Percentiles rank a stretch among this genome's conserved stretches.
phyloP scores from a whole-genome alignment of 2,113 vertebrate genomes.

The Oostethus manadensis region DNA sequence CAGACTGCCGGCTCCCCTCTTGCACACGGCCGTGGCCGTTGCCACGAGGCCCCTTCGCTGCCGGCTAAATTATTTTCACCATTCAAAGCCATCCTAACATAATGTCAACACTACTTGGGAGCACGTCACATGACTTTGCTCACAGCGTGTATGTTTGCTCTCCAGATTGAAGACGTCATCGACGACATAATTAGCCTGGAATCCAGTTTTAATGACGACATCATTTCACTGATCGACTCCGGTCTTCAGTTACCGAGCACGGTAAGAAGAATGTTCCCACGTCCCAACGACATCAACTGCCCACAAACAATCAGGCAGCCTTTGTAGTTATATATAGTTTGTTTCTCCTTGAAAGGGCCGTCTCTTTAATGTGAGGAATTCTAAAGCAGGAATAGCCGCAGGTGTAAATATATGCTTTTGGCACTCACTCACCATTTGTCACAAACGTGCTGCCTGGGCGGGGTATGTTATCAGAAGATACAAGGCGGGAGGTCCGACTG shows the following conservation, averaged over 20 bases:
- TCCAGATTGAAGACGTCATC: slow-evolving; percentile 86
- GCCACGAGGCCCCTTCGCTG: slow-evolving; percentile 8
- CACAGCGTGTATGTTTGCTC: slow-evolving; percentile 13
- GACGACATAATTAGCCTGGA: slow-evolving; percentile 91
- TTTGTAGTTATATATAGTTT: neutral
- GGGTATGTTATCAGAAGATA: slow-evolving; percentile 26
- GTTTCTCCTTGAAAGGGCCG: slow-evolving; percentile 15
- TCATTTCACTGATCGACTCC: slow-evolving; percentile 80
- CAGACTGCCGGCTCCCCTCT: slow-evolving; percentile 21
- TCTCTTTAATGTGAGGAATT: slow-evolving; percentile 48
- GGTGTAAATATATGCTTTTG: slow-evolving; percentile 62
- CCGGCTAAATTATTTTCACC: neutral
- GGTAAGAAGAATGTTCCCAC: slow-evolving; percentile 58
- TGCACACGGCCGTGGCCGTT: neutral
- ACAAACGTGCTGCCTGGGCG: slow-evolving; percentile 52
- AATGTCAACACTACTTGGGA: too few species aligned
- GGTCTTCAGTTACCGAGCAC: slow-evolving; percentile 83
- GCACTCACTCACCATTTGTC: slow-evolving; percentile 48
- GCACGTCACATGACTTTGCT: neutral
- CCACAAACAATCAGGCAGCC: neutral
- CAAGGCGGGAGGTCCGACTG: slow-evolving; percentile 24
- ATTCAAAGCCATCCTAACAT: too few species aligned
- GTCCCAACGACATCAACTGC: too few species aligned
- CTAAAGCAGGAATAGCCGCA: slow-evolving; percentile 20
- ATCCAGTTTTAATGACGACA: slow-evolving; percentile 89